Evolutionary conservation across 1,140 invertebrate species (phyloP).

Genomic region (Neodiprion lecontei): DNA sequence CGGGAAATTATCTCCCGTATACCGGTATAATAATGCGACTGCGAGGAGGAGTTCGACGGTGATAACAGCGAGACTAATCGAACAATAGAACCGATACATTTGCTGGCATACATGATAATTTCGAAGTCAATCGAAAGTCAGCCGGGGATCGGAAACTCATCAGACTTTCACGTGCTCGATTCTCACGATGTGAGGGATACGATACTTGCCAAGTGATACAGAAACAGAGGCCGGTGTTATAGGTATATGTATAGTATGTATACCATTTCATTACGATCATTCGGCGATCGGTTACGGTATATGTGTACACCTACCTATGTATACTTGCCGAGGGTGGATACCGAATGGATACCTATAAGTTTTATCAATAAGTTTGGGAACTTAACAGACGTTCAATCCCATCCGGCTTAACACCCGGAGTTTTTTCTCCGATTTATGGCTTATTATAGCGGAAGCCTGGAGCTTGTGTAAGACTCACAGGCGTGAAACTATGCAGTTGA

Average conservation of each 20-base stretch:
- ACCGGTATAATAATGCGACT: constrained; percentile 3
- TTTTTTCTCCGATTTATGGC: too few species aligned
- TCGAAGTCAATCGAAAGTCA: neutral
- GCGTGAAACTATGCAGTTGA: too few species aligned
- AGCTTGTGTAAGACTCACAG: too few species aligned
- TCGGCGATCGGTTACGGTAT: too few species aligned
- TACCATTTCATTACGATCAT: too few species aligned
- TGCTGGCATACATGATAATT: neutral
- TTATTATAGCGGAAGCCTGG: too few species aligned
- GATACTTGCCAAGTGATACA: too few species aligned
- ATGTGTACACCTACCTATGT: neutral
- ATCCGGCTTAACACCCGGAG: too few species aligned
- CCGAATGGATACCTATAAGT: constrained; percentile 12
- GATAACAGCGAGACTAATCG: neutral
- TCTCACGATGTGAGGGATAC: constrained; percentile 7
- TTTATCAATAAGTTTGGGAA: constrained; percentile 31
- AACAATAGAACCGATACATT: neutral
- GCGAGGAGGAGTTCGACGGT: neutral
- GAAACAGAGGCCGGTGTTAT: too few species aligned
- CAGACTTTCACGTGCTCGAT: constrained; percentile 13
- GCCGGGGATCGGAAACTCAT: neutral
- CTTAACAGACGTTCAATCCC: constrained; percentile 22
- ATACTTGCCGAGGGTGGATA: neutral
- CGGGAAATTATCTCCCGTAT: constrained; percentile 15
- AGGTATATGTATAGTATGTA: too few species aligned